Conservation (phyloP, 2,888 invertebrate genomes). For the Melipona beecheii region DNA sequence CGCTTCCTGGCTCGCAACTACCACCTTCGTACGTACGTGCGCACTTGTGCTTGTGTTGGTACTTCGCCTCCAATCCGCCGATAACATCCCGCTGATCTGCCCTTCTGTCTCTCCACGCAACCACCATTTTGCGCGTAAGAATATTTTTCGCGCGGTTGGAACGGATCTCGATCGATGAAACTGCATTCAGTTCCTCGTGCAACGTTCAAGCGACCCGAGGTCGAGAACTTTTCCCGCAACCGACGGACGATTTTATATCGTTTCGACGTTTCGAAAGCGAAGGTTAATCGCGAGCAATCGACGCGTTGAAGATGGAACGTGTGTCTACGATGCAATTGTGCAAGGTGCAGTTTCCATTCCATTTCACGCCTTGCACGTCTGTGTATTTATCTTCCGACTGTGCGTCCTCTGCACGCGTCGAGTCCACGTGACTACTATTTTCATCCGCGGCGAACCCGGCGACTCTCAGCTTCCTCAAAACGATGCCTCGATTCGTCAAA, state of each 20-base stretch:
- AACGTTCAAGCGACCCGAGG: background rate
- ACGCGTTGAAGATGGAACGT: no score
- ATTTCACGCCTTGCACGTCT: conserved; percentile 12
- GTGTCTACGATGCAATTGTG: conserved; percentile 1
- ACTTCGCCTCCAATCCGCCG: background rate
- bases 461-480: no score
- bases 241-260: background rate
- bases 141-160: conserved; percentile 37
- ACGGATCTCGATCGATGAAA: conserved; percentile 27
- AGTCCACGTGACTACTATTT: background rate
- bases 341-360: conserved; percentile 1
- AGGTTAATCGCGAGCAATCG: no score
- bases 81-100: conserved; percentile 4
- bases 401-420: conserved; percentile 33
- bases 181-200: no score
- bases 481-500: no score
- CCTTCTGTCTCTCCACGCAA: conserved; percentile 15
- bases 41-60: no score
- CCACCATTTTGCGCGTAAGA: conserved; percentile 22
- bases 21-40: no score
- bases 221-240: background rate
- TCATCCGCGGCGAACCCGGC: background rate
- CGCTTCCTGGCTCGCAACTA: background rate
- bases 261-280: no score
- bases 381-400: conserved; percentile 25